phyloP scores from a whole-genome alignment of 2,888 invertebrate species.

The Harpagoxenus sublaevis region DNA sequence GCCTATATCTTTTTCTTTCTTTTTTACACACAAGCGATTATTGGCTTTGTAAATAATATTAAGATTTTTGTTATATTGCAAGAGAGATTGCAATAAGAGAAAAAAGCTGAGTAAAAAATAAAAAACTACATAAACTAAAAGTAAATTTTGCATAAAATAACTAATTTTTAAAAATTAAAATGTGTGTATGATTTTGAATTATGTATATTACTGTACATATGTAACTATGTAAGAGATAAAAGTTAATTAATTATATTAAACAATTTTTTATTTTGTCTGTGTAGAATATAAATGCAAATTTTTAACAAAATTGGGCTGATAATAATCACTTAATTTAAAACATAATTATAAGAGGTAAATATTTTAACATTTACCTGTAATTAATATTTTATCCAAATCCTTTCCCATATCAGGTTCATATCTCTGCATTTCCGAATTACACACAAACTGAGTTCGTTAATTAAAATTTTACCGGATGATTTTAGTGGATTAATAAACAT shows the following conservation, averaged over 20 bases:
- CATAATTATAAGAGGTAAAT: not conserved
- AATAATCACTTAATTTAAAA: constrained; percentile 24
- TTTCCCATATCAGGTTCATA: constrained; percentile 15
- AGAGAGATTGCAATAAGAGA: not conserved
- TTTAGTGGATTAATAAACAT: constrained; percentile 37
- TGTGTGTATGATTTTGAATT: not conserved
- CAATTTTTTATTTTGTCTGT: not conserved
- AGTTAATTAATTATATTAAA: constrained; percentile 1
- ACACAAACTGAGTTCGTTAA: constrained; percentile 19
- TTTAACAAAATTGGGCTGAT: not conserved
- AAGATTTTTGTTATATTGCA: not conserved
- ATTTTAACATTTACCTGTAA: constrained; percentile 43
- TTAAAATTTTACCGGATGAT: constrained; percentile 42
- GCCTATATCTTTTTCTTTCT: not conserved
- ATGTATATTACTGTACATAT: not conserved
- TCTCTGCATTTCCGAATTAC: not conserved
- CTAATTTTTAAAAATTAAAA: not conserved
- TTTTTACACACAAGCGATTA: not conserved
- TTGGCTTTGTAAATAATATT: not conserved
- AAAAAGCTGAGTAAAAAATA: not conserved
- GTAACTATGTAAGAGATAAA: not conserved
- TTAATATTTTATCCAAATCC: constrained; percentile 36
- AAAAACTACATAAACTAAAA: not conserved
- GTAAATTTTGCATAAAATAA: not conserved
- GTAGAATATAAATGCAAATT: not conserved